Conservation (phyloP, 1,140 invertebrate species). For the Hypothenemus hampei region DNA sequence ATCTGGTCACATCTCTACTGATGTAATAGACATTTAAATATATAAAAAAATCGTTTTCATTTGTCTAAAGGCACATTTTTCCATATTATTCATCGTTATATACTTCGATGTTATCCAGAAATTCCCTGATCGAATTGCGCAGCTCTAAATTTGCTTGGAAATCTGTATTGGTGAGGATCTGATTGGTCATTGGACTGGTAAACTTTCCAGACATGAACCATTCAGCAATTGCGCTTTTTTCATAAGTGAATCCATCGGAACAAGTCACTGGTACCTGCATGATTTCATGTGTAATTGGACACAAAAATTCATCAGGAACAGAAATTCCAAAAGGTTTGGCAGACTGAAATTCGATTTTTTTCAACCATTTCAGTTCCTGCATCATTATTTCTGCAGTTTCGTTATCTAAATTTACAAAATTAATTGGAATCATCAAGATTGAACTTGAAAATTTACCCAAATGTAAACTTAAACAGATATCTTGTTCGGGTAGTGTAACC, state of each 20-base stretch:
- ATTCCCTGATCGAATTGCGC: constrained; percentile 38
- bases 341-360: constrained; percentile 43
- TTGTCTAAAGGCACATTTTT: no score
- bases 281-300: constrained; percentile 76
- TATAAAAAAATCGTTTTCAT: no score
- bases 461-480: constrained; percentile 50
- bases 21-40: no score
- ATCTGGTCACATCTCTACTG: no score
- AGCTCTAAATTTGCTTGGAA: constrained; percentile 55
- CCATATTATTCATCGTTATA: constrained; percentile 1
- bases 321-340: constrained; percentile 33
- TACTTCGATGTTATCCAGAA: constrained; percentile 31
- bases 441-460: constrained; percentile 47
- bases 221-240: constrained; percentile 65
- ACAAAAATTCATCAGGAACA: constrained; percentile 65
- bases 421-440: background rate
- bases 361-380: constrained; percentile 52
- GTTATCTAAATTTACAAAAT: constrained; percentile 33
- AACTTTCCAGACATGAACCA: constrained; percentile 70
- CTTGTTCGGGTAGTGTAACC: constrained; percentile 51
- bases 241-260: constrained; percentile 76
- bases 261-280: constrained; percentile 74
- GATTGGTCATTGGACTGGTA: constrained; percentile 74
- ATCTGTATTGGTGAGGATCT: constrained; percentile 52
- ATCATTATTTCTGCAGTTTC: constrained; percentile 33